A percentile compares a stretch with the other conserved stretches of the same genome.
Conservation (phyloP, 2,113 vertebrate genomes). For the Myrmophylax atrothorax region DNA sequence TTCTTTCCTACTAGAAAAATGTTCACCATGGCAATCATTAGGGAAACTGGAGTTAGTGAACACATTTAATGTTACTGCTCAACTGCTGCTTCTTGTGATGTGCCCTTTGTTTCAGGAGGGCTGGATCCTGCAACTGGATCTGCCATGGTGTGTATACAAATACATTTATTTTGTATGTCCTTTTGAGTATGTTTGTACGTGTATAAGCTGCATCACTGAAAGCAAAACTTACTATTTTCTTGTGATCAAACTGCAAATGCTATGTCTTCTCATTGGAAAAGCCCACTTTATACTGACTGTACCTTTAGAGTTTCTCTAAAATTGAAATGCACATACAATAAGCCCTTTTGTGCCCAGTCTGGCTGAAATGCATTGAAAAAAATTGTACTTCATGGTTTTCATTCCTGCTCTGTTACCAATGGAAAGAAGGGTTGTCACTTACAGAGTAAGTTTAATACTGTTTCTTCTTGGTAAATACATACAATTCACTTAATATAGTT, state of each 20-base stretch:
- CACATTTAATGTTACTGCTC: background rate
- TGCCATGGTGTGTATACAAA: background rate
- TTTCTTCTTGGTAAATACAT: constrained; percentile 57
- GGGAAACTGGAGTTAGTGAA: background rate
- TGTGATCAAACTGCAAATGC: background rate
- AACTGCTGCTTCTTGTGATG: background rate
- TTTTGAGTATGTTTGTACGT: background rate
- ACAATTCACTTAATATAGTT: constrained; percentile 62
- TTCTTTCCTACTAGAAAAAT: background rate
- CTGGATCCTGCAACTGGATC: background rate
- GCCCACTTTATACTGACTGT: background rate
- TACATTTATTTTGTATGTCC: background rate
- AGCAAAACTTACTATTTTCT: background rate
- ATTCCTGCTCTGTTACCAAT: constrained; percentile 24
- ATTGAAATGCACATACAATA: background rate
- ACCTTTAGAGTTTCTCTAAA: background rate
- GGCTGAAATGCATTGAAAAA: constrained; percentile 23
- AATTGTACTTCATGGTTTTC: background rate
- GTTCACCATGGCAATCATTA: background rate
- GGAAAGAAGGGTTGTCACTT: constrained; percentile 46
- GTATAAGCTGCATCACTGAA: background rate
- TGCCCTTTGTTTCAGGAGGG: background rate
- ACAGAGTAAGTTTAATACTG: background rate
- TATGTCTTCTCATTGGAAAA: background rate
- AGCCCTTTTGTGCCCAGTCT: background rate